Evolutionary conservation across 2,113 vertebrate genomes (phyloP), one percentile per base, ranked within the genome.

Genomic region (Marmota flaviventris): DNA sequence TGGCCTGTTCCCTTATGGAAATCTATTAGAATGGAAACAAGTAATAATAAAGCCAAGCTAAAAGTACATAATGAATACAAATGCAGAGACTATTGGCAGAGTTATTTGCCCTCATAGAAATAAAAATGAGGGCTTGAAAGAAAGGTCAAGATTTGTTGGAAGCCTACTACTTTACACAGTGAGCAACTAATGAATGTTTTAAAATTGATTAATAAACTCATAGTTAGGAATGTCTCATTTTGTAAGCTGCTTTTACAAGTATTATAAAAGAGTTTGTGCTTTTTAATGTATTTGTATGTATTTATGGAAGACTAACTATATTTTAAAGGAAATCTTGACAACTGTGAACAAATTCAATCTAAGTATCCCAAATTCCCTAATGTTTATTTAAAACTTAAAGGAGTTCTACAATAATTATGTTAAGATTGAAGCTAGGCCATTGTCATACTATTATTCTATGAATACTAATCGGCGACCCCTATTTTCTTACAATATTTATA

Each of bases 11-110:
- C 34, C 4, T 73, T 85, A 5, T 79, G 45, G 39, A 82, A 86
- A 69, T 85, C 27, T 82, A 69, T 69, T 85, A 93, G 93, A 93
- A 85, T 72, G 16, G 34, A 93, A 86, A 82, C 12, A 83, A 63
- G 63, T 42, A 58, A 72, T 76, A 92, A 90, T 85, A 20, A 86
- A 93, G 29, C 16, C 16, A 70, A 79, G 9, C 39, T 90, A 75
- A 81, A 91, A 94, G 75, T 89, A 42, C 1, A 78, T 12, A 39
- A 27, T 73, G 6, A 85, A 63, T 61, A 93, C 16, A 32, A 94
- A 85, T 78, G 63, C 24, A 20, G 37, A 88, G 48, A 65, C 65
- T 45, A 20, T 63, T 53, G 14, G 7, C 42, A 39, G 34, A 37
- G 51, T 72, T n/a, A 56, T 48, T 70, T n/a, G 39, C 37, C 39